A percentile compares a stretch with the other conserved stretches of the same genome.
Evolutionary conservation across 53 echinoderm and acorn worm genomes (phyloP).

Genomic region (Holothuria scabra): DNA sequence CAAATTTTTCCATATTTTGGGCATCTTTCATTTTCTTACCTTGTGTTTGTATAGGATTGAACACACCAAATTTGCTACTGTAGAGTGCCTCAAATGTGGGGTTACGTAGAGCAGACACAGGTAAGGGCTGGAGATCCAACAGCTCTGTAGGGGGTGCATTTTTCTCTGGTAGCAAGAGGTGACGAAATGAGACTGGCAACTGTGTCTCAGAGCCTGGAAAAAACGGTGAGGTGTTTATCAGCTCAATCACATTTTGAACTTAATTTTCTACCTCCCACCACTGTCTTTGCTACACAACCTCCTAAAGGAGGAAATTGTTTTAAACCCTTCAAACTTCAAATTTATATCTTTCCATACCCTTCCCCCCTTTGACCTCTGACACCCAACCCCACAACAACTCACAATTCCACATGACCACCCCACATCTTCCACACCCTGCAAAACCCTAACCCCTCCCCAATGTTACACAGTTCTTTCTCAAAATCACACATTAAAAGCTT

Average conservation of each 20-base stretch:
- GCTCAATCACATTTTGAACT: not conserved
- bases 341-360: no score
- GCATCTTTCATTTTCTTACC: slow-evolving; percentile 54
- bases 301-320: no score
- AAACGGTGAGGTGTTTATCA: not conserved
- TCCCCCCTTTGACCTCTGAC: no score
- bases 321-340: no score
- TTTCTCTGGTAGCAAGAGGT: slow-evolving; percentile 98
- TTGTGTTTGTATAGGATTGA: slow-evolving; percentile 99
- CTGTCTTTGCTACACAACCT: no score
- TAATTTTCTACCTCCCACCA: no score
- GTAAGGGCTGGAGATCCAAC: slow-evolving; percentile 93
- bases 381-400: no score
- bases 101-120: slow-evolving; percentile 94
- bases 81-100: slow-evolving; percentile 88
- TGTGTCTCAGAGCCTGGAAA: slow-evolving; percentile 92
- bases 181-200: slow-evolving; percentile 98
- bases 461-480: no score
- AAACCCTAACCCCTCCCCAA: no score
- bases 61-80: slow-evolving; percentile 93
- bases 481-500: no score
- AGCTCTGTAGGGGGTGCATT: slow-evolving; percentile 97
- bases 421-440: no score
- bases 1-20: not conserved
- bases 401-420: no score